Base-by-base conservation (phyloP, 2,113 vertebrate genomes). In the Mirza zaza region DNA sequence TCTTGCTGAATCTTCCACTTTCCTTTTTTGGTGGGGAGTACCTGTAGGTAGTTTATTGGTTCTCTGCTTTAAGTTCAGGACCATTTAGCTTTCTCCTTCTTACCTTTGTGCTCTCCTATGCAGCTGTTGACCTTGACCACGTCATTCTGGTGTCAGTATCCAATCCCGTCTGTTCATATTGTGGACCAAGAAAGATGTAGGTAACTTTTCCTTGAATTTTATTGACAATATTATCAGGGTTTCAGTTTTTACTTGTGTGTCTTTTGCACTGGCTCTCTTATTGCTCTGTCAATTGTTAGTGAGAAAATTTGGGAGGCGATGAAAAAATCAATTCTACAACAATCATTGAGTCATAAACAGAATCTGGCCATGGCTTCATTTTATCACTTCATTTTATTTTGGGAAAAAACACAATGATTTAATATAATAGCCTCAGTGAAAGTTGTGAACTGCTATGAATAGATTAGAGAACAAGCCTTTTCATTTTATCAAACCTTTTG, bases 401-500 rank as follows among this genome's bases (percentile, higher is more conserved):
- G 61, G 61, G 27, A 63, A 29, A 55, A 27, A 42, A 73, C 52
- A 39, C 2, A 82, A 55, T 34, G 88, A 36, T 61, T 59, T 63
- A 92, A 77, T 77, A 63, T 65, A 63, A 36, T 73, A 52, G 29
- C 42, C 61, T 73, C 7, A 5, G 34, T 82, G 45, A 21, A 13
- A 82, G 61, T 42, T n/a, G 27, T 0, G 42, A n/a, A 77, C 61
- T 68, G 14, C n/a, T 65, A 4, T 76, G 9, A 55, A 34, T 42
- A 50, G 34, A 36, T 15, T 59, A 87, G 6, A 57, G 4, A 63
- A 0, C 4, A 70, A 50, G 1, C 0, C 2, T 50, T 77, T 21
- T 63, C 25, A 10, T 29, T 76, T 10, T 39, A 34, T 34, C 9
- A 48, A 18, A 34, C 18, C 20, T 39, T 84, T 52, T 50, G 18